These are phyloP conservation scores for Gymnorhina tibicen DNA, from an alignment of 2,113 vertebrate genomes.

Conservation along the genomic window DNA sequence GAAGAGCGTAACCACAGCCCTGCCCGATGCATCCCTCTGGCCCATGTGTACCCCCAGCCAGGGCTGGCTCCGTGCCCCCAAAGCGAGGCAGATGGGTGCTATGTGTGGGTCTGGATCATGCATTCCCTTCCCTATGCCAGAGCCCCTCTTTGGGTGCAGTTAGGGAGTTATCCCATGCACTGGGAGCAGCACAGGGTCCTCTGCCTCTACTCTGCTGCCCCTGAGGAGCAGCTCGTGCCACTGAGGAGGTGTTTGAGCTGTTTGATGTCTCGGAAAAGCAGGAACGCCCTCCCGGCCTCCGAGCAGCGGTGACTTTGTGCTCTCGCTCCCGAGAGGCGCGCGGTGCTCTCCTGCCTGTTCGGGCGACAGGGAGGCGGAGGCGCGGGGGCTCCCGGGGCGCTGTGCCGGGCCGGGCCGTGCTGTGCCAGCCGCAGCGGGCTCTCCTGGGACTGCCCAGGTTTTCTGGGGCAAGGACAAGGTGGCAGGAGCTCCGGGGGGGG, in stretches of 20 bases:
- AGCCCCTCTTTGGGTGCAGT: accelerated
- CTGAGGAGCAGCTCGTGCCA: background rate
- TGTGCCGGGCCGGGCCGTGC: background rate
- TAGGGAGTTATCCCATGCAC: accelerated
- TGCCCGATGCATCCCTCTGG: background rate
- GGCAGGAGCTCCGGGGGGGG: accelerated
- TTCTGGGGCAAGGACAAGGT: background rate
- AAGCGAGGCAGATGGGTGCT: accelerated
- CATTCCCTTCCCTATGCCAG: accelerated
- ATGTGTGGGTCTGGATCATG: accelerated
- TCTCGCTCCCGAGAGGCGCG: accelerated
- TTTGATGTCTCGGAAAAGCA: background rate
- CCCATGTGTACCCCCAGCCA: accelerated
- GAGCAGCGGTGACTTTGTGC: background rate
- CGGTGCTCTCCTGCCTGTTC: background rate
- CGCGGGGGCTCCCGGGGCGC: background rate
- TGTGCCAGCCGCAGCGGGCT: background rate
- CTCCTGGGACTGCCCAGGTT: background rate
- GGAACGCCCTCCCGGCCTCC: background rate
- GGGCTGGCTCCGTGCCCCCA: background rate
- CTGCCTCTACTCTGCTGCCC: background rate
- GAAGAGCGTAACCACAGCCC: accelerated
- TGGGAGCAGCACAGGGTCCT: background rate
- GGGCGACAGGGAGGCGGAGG: background rate
- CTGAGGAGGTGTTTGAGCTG: background rate